These are phyloP conservation scores for Narcine bancroftii DNA, from an alignment of 2,113 vertebrate species.

Conservation along the genomic window DNA sequence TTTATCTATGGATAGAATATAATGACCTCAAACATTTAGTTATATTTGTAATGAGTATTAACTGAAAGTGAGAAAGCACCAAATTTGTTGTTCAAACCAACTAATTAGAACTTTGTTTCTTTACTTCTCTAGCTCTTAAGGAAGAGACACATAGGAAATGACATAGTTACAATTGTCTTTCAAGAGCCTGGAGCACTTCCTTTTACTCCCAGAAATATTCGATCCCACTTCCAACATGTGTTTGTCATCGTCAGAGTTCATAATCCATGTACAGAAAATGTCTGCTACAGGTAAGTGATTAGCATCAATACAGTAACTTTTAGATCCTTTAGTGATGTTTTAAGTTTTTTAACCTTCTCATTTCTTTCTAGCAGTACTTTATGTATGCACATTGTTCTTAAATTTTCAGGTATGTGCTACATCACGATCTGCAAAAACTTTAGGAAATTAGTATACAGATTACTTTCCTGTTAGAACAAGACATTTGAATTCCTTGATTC, in stretches of 20 bases:
- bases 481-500: background rate
- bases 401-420: background rate
- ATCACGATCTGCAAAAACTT: background rate
- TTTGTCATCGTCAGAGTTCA: conserved; percentile 95
- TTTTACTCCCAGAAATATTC: conserved; percentile 91
- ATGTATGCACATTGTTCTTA: background rate
- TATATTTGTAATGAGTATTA: background rate
- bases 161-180: conserved; percentile 96
- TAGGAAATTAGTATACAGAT: background rate
- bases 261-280: conserved; percentile 89
- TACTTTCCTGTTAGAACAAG: background rate
- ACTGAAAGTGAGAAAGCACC: background rate
- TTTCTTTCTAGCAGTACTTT: background rate
- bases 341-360: background rate
- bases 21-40: background rate
- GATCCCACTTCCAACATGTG: conserved; percentile 95
- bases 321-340: background rate
- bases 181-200: conserved; percentile 94
- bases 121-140: conserved; percentile 69
- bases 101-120: conserved; percentile 41
- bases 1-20: background rate
- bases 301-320: background rate
- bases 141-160: conserved; percentile 96
- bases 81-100: background rate
- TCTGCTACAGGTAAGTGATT: conserved; percentile 85